These are phyloP conservation scores for Prunella himalayana DNA, from an alignment of 2,113 vertebrate species.

Conservation along the genomic window DNA sequence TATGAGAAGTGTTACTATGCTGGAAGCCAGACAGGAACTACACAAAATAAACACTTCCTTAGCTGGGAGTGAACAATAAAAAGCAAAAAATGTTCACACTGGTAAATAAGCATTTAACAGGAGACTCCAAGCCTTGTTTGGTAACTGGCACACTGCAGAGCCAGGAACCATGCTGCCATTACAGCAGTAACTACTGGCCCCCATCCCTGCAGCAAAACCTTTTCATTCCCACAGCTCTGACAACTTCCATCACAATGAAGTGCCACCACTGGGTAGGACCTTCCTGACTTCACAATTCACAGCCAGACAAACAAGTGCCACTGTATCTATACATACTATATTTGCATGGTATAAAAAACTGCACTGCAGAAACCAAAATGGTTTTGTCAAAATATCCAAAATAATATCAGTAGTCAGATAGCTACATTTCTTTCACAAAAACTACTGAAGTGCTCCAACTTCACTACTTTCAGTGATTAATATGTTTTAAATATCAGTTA, in stretches of 20 bases:
- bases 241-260: background rate
- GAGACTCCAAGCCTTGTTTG: background rate
- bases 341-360: background rate
- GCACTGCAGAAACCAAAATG: background rate
- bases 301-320: background rate
- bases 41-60: conserved; percentile 54
- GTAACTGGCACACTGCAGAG: background rate
- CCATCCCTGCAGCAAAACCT: background rate
- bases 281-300: background rate
- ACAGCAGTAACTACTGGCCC: background rate
- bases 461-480: background rate
- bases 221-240: background rate
- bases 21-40: conserved; percentile 9
- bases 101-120: background rate
- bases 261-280: background rate
- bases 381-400: background rate
- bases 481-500: background rate
- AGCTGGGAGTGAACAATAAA: background rate
- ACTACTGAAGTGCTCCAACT: background rate
- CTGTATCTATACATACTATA: rapidly evolving
- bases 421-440: background rate
- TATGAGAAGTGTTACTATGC: background rate
- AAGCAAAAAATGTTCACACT: background rate
- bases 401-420: background rate
- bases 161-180: background rate